These are phyloP conservation scores for Cerastoderma edule DNA, from an alignment of 2,888 invertebrate species.

Conservation along the genomic window DNA sequence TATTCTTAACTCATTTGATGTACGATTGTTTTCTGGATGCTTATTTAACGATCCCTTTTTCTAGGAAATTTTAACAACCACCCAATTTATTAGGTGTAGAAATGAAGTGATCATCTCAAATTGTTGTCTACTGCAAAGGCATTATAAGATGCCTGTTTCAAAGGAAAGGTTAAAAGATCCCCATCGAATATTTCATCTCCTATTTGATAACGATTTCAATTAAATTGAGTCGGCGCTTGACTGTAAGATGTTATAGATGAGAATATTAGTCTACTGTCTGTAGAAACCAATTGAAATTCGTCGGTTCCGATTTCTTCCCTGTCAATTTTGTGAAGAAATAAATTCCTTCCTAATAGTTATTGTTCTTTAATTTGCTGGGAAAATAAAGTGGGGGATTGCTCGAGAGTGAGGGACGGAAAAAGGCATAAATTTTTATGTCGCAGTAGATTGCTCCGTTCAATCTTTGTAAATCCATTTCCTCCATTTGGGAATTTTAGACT, in stretches of 20 bases:
- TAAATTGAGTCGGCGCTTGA: not conserved
- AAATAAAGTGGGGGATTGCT: slow-evolving; percentile 10
- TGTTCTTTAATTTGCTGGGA: slow-evolving; percentile 14
- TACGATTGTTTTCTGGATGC: no score
- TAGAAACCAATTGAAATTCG: slow-evolving; percentile 23
- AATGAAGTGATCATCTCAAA: no score
- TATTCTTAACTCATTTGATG: no score
- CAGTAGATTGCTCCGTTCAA: not conserved
- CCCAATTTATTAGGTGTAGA: no score
- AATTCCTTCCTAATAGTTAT: slow-evolving; percentile 15
- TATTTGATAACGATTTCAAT: slow-evolving; percentile 18
- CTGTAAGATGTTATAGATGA: slow-evolving; percentile 13
- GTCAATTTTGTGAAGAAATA: slow-evolving; percentile 13
- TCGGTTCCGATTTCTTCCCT: slow-evolving; percentile 10
- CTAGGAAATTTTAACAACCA: no score
- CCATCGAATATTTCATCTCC: slow-evolving; percentile 1
- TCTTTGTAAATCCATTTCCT: no score
- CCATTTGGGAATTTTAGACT: no score
- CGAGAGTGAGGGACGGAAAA: not conserved
- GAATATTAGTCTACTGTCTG: slow-evolving; percentile 15
- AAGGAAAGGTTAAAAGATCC: no score
- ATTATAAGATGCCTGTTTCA: no score
- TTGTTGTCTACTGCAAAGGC: no score
- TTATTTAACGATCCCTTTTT: no score
- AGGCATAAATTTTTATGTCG: slow-evolving; percentile 3